These are phyloP conservation scores for Apodemia mormo DNA, from an alignment of 2,888 invertebrate species.

Conservation along the genomic window DNA sequence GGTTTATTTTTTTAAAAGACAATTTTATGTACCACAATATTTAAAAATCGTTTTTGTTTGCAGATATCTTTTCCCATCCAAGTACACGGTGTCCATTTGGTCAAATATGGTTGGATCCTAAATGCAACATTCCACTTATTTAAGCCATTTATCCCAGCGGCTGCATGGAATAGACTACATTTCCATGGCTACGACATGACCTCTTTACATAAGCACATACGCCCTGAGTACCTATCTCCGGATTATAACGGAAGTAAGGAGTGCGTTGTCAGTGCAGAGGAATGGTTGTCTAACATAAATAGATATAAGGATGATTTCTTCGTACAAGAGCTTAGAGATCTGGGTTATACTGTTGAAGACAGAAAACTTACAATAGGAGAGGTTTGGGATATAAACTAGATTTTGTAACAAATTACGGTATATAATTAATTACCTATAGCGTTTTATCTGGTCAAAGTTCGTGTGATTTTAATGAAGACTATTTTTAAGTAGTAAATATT, in stretches of 20 bases:
- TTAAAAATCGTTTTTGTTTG: no score
- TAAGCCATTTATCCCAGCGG: constrained; percentile 86
- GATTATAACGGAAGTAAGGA: constrained; percentile 73
- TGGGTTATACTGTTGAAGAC: constrained; percentile 53
- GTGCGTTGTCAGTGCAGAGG: constrained; percentile 82
- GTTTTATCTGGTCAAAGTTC: no score
- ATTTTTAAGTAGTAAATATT: no score
- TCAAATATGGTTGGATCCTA: constrained; percentile 54
- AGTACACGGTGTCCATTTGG: no score
- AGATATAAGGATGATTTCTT: constrained; percentile 77
- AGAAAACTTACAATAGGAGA: no score
- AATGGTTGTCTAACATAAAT: constrained; percentile 82
- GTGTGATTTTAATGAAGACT: no score
- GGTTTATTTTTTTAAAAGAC: no score
- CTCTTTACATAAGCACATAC: constrained; percentile 63
- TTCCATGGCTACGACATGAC: constrained; percentile 67
- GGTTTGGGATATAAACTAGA: no score
- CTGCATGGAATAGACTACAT: constrained; percentile 80
- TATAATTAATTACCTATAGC: no score
- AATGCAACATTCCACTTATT: constrained; percentile 88
- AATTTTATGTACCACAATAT: no score
- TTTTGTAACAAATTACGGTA: no score
- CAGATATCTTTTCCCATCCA: no score
- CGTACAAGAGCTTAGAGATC: constrained; percentile 67
- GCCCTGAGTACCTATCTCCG: constrained; percentile 60